Evolutionary conservation across 2,888 invertebrate species (phyloP), one percentile per base, ranked within the genome.

Genomic region (Melanophora roralis): DNA sequence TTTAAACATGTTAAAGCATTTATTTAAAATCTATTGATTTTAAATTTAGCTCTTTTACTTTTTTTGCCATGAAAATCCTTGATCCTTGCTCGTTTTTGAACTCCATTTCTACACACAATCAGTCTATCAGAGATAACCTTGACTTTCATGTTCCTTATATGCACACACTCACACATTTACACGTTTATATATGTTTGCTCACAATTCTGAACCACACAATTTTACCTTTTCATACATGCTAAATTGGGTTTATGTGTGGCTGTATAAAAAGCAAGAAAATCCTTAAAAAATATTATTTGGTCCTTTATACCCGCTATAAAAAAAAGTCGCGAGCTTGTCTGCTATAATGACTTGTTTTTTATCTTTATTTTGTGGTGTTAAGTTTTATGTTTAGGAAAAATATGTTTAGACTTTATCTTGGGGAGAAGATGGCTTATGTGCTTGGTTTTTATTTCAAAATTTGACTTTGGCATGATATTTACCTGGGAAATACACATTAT

Each of bases 301-400:
- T 16, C 16, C 8, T 14, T 16, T 43, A 8, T 14, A 16, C 16
- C 53, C 36, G 34, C 53, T 3, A 14, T 47, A 43, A 51, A 40
- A 51, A 65, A 71, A 80, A 80, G 71, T 75, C 75, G 79, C 75
- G 75, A 72, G 79, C 19, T 71, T 67, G 74, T 75, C 65, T 79
- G 74, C 71, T 60, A 71, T 79, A 73, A 74, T 78, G 9, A 21
- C 57, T 45, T 51, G n/a, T n/a, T n/a, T 67, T 53, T 45, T 75
- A 49, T 14, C 65, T 57, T 21, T 55, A 65, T 62, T 68, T 62
- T 62, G 12, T 16, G 23, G 32, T 49, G 27, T 40, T 57, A 73
- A 55, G 53, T 19, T 45, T 71, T 69, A n/a, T 71, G 2, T 23
- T 40, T 60, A 6, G 6, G 6, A 27, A 27, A 27, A 27, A 27